Evolutionary conservation across 2,113 vertebrate genomes (phyloP), one percentile per base, ranked within the genome.

Genomic region (Empidonax traillii): DNA sequence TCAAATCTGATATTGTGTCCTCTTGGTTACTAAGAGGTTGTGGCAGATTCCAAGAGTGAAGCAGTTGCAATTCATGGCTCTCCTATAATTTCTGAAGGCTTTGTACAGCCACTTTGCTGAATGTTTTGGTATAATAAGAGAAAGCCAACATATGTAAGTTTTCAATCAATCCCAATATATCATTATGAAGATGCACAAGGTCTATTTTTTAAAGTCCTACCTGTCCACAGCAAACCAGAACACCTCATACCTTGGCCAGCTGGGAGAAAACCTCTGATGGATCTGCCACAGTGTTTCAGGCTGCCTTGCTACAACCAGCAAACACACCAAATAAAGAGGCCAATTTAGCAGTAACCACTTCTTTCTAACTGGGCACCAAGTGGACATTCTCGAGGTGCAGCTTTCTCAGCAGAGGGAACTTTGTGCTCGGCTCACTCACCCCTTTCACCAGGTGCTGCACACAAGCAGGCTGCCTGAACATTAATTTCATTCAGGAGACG

Each of bases 291-390:
- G 51, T 4, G 72, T 94, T 94, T 37, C 72, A 59, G 94, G 92
- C 63, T 93, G 63, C 59, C 43, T 61, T 35, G 39, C 79, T 59
- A 51, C 88, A 88, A 74, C 46, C 80, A 95, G 65, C 62, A 37
- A 84, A 63, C 52, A 9, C 84, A 46, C 28, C 90, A 84, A 44
- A 92, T 89, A 87, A 96, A 95, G 77, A 49, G 16, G 16, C 47
- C 65, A 88, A 92, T 90, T 95, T 63, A 93, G 51, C 74, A 84
- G 43, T 52, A 92, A 90, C 51, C 68, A 71, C 83, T 86, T 85
- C 44, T 93, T 84, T 47, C 27, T 12, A 90, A 75, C 73, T 56
- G 9, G 1, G 43, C 35, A 59, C 27, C 35, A 81, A 86, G 72
- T 9, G 55, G 90, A 67, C 39, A 20, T 67, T 28, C 43, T 10